phyloP scores from a whole-genome alignment of 2,797 vertebrate genomes.

The Pipistrellus pipistrellus region DNA sequence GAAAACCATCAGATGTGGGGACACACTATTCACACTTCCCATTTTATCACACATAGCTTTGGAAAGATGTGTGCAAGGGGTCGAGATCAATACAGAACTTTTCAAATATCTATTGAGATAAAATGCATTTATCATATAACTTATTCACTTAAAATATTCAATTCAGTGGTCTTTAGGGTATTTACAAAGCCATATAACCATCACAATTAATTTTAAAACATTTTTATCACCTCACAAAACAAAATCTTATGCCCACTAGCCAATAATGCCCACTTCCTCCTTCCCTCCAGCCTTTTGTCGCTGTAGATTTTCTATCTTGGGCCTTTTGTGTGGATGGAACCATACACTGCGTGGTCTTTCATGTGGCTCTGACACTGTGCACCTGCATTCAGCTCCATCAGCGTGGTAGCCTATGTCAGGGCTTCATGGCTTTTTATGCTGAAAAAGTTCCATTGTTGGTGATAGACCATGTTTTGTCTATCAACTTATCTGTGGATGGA shows the following conservation, averaged over 20 bases:
- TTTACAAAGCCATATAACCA: too few relatives aligned
- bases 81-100: not conserved
- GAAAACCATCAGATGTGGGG: rapidly evolving
- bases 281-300: not conserved
- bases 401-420: rapidly evolving
- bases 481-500: rapidly evolving
- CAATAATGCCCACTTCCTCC: not conserved
- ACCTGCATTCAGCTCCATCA: too few relatives aligned
- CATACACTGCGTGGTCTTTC: not conserved
- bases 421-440: not conserved
- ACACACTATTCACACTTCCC: too few relatives aligned
- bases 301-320: not conserved
- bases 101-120: not conserved
- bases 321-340: not conserved
- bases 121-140: not conserved
- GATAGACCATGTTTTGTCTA: rapidly evolving
- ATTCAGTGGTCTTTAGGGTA: too few relatives aligned
- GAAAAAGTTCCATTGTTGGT: too few relatives aligned
- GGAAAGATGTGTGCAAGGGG: not conserved
- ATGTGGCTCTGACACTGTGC: not conserved
- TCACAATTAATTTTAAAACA: not conserved
- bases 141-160: not conserved
- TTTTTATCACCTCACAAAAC: not conserved
- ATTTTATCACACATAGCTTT: too few relatives aligned
- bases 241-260: not conserved